phyloP scores from a whole-genome alignment of 2,888 invertebrate species.

The Polydrusus tereticollis region DNA sequence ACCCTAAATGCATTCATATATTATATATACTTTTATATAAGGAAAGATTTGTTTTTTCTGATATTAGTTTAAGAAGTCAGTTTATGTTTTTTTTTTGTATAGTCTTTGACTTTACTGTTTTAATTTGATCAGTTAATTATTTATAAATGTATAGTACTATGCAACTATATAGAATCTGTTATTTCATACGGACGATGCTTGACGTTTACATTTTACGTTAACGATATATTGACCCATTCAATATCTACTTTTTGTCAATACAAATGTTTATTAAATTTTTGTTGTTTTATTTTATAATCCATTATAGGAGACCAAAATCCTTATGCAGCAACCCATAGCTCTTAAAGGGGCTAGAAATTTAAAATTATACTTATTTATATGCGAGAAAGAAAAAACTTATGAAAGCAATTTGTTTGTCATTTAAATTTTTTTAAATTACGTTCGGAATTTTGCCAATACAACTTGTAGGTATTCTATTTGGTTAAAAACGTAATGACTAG shows the following conservation, averaged over 20 bases:
- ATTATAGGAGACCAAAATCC: too few relatives aligned
- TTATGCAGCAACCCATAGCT: too few relatives aligned
- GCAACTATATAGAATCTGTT: background rate
- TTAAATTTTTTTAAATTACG: too few relatives aligned
- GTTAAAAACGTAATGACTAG: too few relatives aligned
- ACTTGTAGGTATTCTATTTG: too few relatives aligned
- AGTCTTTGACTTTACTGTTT: background rate
- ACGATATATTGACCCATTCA: slow-evolving; percentile 2
- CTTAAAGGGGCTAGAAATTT: too few relatives aligned
- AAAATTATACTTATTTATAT: too few relatives aligned
- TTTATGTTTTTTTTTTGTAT: slow-evolving; percentile 6
- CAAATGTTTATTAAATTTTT: background rate
- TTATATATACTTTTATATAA: background rate
- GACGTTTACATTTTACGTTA: background rate
- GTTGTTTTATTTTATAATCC: background rate
- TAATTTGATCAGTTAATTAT: background rate
- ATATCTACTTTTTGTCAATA: slow-evolving; percentile 12
- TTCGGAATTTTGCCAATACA: too few relatives aligned
- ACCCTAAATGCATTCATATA: slow-evolving; percentile 43
- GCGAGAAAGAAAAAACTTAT: too few relatives aligned
- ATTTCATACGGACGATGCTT: background rate
- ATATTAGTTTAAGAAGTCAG: slow-evolving; percentile 1
- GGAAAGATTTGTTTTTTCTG: background rate
- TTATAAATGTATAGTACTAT: background rate
- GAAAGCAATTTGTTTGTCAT: too few relatives aligned